Base-by-base conservation (phyloP, 2,797 vertebrate genomes). In the Sebastes kiyomatsui region DNA sequence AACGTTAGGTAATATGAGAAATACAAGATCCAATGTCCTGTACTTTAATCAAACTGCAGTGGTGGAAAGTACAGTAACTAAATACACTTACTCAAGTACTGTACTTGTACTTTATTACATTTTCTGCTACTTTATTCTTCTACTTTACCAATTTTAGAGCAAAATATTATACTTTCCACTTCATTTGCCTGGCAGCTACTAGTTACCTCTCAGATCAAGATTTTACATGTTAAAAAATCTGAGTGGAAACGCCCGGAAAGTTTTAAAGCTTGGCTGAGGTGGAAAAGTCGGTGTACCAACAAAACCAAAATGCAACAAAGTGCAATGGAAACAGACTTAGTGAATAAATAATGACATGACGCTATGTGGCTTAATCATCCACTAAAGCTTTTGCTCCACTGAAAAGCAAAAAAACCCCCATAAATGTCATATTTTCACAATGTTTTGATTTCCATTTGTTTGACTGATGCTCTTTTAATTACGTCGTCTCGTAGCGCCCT, bases 1-100 rank as follows among this genome's bases (percentile, higher is more conserved):
- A 81, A 69, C 75, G 74, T 86, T 87, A 54, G 30, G 55, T 69
- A 72, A 86, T 67, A 55, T 22, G 28, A 84, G 27, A 84, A 75
- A 77, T 72, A 6, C n/a, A 28, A 10, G 66, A 71, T 28, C 23
- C 27, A 49, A 2, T 35, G 27, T 66, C 33, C 32, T 16, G 2
- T 12, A 68, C n/a, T 49, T 56, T 22, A 60, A 58, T 14, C 32
- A n/a, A 11, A 32, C 22, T 23, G 23, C 30, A 60, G 6, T 23
- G 38, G 10, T 67, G 55, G 23, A 59, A 73, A 56, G 20, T 42
- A 23, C 20, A n/a, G 20, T 64, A 54, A 23, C 12, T 20, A 8
- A 67, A 35, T 28, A 61, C 32, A 22, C 22, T 22, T 25, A 66
- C 12, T 55, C 35, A 38, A 38, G 8, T 25, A 22, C 28, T 65